Percentiles rank a stretch among this genome's conserved stretches.
Conservation (phyloP, 2,888 invertebrate genomes). For the Pandemis cinnamomeana region DNA sequence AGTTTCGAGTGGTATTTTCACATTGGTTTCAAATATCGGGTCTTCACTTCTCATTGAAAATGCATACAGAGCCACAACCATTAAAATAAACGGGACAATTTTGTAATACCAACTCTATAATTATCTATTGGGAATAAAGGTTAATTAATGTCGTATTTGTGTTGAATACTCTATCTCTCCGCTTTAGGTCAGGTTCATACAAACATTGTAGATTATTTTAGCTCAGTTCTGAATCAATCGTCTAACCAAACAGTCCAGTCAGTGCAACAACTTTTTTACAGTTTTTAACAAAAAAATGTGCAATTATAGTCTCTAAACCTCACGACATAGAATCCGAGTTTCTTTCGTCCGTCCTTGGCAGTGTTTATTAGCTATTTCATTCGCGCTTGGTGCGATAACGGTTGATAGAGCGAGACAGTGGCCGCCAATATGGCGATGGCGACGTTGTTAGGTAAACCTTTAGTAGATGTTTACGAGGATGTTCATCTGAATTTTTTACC, state of each 20-base stretch:
- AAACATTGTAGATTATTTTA: not conserved
- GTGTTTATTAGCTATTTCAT: conserved; percentile 1
- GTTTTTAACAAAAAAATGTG: not conserved
- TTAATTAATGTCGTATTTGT: not conserved
- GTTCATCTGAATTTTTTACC: conserved; percentile 17
- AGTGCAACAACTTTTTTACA: not conserved
- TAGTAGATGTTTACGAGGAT: conserved; percentile 3
- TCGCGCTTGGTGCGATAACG: not conserved
- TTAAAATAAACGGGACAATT: not conserved
- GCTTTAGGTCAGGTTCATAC: conserved; percentile 1
- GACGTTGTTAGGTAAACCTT: conserved; percentile 20
- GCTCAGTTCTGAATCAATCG: not conserved
- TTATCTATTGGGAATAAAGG: not conserved
- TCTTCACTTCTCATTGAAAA: no score
- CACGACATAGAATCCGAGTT: not conserved
- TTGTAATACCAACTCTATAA: not conserved
- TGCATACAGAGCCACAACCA: not conserved
- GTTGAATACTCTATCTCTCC: not conserved
- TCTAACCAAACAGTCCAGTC: not conserved
- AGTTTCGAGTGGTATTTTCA: no score
- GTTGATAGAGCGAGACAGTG: not conserved
- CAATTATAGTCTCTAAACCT: not conserved
- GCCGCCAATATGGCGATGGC: conserved; percentile 33
- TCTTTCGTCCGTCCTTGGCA: not conserved
- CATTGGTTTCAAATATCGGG: no score